A percentile compares a stretch with the other conserved stretches of the same genome.
Conservation (phyloP, 2,797 vertebrate genomes). For the Poecilia gillii region DNA sequence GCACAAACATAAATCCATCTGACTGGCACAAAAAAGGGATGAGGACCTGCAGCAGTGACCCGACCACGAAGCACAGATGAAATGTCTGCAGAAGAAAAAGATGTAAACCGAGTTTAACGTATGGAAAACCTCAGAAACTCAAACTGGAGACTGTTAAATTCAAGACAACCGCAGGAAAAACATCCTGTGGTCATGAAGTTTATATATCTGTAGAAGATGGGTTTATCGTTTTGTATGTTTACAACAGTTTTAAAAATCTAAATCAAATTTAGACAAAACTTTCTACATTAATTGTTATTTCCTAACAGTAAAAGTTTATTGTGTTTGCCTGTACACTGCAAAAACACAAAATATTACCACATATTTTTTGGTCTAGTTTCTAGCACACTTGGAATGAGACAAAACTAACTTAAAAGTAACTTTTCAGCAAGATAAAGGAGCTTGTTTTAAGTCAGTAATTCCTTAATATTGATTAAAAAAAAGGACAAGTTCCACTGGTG, state of each 20-base stretch:
- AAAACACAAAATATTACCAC: background rate
- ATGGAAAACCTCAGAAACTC: background rate
- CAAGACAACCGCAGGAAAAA: background rate
- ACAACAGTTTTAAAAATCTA: background rate
- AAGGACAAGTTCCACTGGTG: too few relatives aligned
- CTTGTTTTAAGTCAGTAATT: too few relatives aligned
- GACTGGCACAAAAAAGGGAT: slow-evolving; percentile 45
- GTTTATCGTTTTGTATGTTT: background rate
- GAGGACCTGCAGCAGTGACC: slow-evolving; percentile 53
- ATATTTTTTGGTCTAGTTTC: too few relatives aligned
- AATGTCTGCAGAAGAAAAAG: slow-evolving; percentile 10
- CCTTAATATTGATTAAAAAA: too few relatives aligned
- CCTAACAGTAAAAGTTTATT: background rate
- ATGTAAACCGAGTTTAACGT: slow-evolving; percentile 11
- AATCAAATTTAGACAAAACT: background rate
- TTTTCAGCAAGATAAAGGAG: too few relatives aligned
- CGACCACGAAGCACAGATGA: slow-evolving; percentile 23
- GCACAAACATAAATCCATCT: slow-evolving; percentile 74
- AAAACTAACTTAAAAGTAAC: too few relatives aligned
- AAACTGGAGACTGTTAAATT: background rate
- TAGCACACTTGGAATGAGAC: too few relatives aligned
- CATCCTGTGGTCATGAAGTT: background rate
- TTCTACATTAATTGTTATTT: background rate
- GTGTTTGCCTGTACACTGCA: background rate
- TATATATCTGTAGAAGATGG: background rate